Percentiles rank a stretch among this genome's conserved stretches.
These are phyloP conservation scores for Scaptomyza flava DNA, from an alignment of 2,888 invertebrate species.

Conservation along the genomic window DNA sequence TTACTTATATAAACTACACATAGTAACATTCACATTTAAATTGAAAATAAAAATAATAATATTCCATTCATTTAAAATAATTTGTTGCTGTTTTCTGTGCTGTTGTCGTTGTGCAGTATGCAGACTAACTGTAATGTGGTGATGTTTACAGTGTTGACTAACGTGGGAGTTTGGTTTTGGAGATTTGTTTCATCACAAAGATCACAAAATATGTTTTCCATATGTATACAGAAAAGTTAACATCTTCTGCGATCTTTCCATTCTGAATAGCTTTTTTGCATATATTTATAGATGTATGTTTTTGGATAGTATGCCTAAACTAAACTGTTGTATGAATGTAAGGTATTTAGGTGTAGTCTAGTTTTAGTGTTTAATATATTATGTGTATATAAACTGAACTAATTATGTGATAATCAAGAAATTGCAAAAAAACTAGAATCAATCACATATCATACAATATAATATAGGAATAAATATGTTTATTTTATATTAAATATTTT, in stretches of 20 bases:
- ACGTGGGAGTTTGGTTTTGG: constrained; percentile 3
- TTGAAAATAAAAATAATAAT: background rate
- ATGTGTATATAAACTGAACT: constrained; percentile 30
- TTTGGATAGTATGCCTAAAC: constrained; percentile 39
- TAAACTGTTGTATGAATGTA: constrained; percentile 61
- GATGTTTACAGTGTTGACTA: constrained; percentile 36
- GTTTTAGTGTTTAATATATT: constrained; percentile 23
- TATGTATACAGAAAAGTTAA: no score
- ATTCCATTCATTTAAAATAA: background rate
- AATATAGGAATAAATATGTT: constrained; percentile 19
- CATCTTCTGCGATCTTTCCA: constrained; percentile 3
- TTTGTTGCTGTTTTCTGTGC: constrained; percentile 8
- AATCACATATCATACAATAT: constrained; percentile 54
- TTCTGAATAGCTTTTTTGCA: constrained; percentile 32
- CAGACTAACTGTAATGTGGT: constrained; percentile 32
- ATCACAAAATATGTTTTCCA: background rate
- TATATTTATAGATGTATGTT: background rate
- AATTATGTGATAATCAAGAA: constrained; percentile 32
- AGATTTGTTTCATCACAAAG: constrained; percentile 24
- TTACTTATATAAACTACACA: background rate
- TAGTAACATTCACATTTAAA: constrained; percentile 26
- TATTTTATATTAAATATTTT: constrained; percentile 22
- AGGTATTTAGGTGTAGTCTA: constrained; percentile 44
- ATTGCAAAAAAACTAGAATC: constrained; percentile 62
- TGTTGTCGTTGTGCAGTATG: constrained; percentile 7